Percentiles rank a stretch among this genome's conserved stretches.
Evolutionary conservation across 2,888 invertebrate species (phyloP).

Genomic region (Papilio elwesi): DNA sequence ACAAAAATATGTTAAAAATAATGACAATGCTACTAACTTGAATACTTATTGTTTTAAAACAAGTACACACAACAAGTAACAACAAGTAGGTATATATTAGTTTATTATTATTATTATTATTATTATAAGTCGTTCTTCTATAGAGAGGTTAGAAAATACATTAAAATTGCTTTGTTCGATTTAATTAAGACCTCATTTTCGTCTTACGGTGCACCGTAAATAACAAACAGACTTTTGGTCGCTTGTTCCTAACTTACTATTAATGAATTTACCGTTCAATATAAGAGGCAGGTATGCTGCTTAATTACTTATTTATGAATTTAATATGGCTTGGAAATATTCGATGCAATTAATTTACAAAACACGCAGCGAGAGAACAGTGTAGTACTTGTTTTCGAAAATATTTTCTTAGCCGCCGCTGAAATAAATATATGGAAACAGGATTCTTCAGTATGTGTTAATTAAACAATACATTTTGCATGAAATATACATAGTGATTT

Average conservation of each 20-base stretch:
- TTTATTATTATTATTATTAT: too few relatives aligned
- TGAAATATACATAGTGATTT: too few relatives aligned
- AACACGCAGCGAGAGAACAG: not conserved
- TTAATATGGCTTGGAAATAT: conserved; percentile 20
- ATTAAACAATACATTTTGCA: too few relatives aligned
- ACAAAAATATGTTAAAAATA: too few relatives aligned
- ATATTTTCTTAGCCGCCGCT: conserved; percentile 6
- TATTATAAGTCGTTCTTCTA: too few relatives aligned
- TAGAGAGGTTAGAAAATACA: too few relatives aligned
- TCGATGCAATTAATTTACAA: conserved; percentile 13
- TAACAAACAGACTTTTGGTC: conserved; percentile 11
- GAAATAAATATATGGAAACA: too few relatives aligned
- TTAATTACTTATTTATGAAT: conserved; percentile 24
- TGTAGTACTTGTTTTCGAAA: conserved; percentile 1
- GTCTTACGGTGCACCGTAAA: not conserved
- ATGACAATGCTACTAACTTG: too few relatives aligned
- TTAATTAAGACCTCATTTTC: not conserved
- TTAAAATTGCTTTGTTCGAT: not conserved
- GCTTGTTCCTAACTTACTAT: conserved; percentile 13
- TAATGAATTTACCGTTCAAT: conserved; percentile 25
- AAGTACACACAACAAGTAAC: too few relatives aligned
- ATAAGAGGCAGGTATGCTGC: conserved; percentile 18
- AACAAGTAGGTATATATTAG: too few relatives aligned
- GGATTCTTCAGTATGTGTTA: too few relatives aligned
- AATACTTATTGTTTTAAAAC: too few relatives aligned